phyloP scores from a whole-genome alignment of 2,797 vertebrate genomes.

The Orestias chungarensis region DNA sequence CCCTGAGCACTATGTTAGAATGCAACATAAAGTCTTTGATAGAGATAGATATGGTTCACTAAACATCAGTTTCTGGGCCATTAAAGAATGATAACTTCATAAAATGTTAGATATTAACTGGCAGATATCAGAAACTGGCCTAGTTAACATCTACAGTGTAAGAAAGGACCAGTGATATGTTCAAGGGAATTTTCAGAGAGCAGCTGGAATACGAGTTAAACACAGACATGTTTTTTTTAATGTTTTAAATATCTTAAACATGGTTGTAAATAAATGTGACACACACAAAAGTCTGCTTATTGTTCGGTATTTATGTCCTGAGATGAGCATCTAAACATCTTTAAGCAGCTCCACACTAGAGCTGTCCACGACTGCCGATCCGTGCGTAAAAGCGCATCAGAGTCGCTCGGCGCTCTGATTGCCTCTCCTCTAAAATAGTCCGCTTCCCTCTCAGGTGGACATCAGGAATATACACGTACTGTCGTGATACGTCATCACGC shows the following conservation, averaged over 20 bases:
- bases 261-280: neutral
- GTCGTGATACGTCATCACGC: conserved; percentile 34
- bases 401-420: conserved; percentile 16
- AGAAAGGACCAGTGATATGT: too few species aligned
- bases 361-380: conserved; percentile 1
- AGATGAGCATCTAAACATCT: neutral
- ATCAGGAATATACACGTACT: conserved; percentile 38
- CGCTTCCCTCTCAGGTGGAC: conserved; percentile 40
- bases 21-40: too few species aligned
- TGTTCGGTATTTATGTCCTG: neutral
- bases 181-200: neutral
- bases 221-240: too few species aligned
- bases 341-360: neutral
- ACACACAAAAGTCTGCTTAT: neutral
- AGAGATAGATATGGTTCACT: neutral
- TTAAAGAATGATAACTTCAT: neutral
- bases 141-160: too few species aligned
- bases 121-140: neutral
- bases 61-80: neutral
- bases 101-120: neutral
- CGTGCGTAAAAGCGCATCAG: conserved; percentile 58
- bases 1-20: neutral
- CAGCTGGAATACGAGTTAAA: neutral
- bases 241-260: too few species aligned
- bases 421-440: conserved; percentile 10